These are phyloP conservation scores for Drosophila orosa DNA, from an alignment of 1,140 invertebrate species.

Conservation along the genomic window DNA sequence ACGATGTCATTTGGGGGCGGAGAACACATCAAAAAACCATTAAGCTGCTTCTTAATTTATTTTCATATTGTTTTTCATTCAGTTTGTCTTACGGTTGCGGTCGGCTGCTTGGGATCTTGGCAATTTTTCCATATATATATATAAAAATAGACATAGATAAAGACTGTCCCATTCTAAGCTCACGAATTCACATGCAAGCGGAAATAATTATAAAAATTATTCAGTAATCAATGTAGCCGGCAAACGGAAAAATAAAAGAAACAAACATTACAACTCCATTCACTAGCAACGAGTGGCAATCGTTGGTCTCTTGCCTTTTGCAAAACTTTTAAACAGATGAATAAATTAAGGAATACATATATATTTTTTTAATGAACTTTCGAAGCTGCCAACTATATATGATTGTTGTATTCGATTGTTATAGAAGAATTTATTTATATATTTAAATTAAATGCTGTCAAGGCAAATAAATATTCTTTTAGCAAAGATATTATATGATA, in stretches of 20 bases:
- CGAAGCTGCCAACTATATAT: background rate
- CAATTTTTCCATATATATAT: background rate
- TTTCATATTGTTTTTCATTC: slow-evolving; percentile 18
- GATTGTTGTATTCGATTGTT: background rate
- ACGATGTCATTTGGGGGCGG: slow-evolving; percentile 19
- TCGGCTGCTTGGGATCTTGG: slow-evolving; percentile 36
- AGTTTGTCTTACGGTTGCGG: slow-evolving; percentile 46
- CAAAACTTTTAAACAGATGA: slow-evolving; percentile 2
- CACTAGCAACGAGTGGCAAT: slow-evolving; percentile 4
- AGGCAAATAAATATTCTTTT: background rate
- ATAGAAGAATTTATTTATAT: no score
- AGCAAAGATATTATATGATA: background rate
- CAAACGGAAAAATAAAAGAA: background rate
- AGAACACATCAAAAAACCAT: slow-evolving; percentile 43
- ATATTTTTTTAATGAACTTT: background rate
- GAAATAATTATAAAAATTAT: slow-evolving; percentile 72
- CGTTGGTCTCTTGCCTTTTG: background rate
- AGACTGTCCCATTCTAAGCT: slow-evolving; percentile 30
- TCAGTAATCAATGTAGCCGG: slow-evolving; percentile 41
- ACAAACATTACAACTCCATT: slow-evolving; percentile 30
- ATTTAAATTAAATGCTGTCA: background rate
- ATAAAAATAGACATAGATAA: background rate
- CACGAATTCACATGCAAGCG: slow-evolving; percentile 61
- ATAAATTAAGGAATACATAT: background rate
- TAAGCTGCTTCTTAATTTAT: slow-evolving; percentile 43